These are phyloP conservation scores for Phacellophora camtschatica DNA, from an alignment of 30 jellyfish, hydroid and myxozoan genomes.

Conservation along the genomic window DNA sequence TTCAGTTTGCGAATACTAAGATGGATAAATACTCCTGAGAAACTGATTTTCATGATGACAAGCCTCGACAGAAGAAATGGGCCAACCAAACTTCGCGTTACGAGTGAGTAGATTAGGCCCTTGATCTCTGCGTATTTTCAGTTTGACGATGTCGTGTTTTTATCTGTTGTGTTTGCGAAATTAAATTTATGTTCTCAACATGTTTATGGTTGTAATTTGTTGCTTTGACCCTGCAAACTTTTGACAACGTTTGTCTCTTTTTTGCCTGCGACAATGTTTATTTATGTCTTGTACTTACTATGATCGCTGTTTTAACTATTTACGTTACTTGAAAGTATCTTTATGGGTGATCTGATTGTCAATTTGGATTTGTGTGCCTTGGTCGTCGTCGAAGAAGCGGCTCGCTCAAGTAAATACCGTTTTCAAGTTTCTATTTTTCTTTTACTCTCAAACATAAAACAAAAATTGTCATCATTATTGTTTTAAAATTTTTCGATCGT, in stretches of 20 bases:
- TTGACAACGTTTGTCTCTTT: neutral
- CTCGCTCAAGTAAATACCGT: too few species aligned
- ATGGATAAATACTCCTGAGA: constrained; percentile 4
- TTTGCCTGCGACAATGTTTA: constrained; percentile 46
- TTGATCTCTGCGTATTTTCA: neutral
- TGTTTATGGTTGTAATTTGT: neutral
- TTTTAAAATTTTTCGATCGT: too few species aligned
- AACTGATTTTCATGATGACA: constrained; percentile 8
- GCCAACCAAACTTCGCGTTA: constrained; percentile 61
- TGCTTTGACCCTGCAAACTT: neutral
- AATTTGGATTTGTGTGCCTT: too few species aligned
- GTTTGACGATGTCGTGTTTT: constrained; percentile 19
- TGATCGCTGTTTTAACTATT: constrained; percentile 24
- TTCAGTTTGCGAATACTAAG: neutral
- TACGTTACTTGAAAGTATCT: constrained; percentile 17
- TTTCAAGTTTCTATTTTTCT: too few species aligned
- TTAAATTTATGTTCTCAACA: neutral
- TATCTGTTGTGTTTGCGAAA: neutral
- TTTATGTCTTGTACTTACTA: constrained; percentile 48
- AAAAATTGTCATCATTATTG: too few species aligned
- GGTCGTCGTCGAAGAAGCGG: too few species aligned
- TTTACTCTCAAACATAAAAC: too few species aligned
- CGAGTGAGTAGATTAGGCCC: constrained; percentile 76
- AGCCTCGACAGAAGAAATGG: constrained; percentile 56
- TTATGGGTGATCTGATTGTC: constrained; percentile 41